Percentiles rank a stretch among this genome's conserved stretches.
Conservation (phyloP, 1,140 invertebrate genomes). For the Triops longicaudatus region DNA sequence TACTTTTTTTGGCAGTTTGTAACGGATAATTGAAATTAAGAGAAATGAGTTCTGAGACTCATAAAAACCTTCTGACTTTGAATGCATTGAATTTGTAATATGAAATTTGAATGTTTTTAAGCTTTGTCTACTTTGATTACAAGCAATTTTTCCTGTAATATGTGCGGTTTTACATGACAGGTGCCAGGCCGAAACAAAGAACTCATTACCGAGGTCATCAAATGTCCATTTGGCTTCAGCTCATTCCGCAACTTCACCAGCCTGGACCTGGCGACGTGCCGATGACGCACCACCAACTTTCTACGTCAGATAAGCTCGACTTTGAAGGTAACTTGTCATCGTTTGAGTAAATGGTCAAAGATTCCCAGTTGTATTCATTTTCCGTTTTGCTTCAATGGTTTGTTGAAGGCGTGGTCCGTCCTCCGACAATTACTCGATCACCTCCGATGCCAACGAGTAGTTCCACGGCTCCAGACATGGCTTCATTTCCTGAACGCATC, state of each 20-base stretch:
- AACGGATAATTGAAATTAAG: too few relatives aligned
- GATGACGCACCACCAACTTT: constrained; percentile 67
- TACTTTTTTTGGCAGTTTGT: too few relatives aligned
- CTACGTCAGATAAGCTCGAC: constrained; percentile 33
- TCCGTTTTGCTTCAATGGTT: neutral
- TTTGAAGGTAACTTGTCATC: neutral
- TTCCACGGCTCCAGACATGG: neutral
- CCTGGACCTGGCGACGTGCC: constrained; percentile 60
- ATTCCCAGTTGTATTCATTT: neutral
- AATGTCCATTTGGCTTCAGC: constrained; percentile 83
- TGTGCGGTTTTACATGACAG: constrained; percentile 36
- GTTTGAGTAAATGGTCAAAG: neutral
- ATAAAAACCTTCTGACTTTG: too few relatives aligned
- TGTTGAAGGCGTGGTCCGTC: neutral
- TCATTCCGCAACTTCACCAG: constrained; percentile 76
- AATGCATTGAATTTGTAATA: too few relatives aligned
- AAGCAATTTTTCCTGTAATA: too few relatives aligned
- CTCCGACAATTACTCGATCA: neutral
- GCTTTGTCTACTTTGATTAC: too few relatives aligned
- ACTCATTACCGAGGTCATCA: constrained; percentile 83
- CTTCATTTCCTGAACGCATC: constrained; percentile 6
- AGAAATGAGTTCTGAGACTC: too few relatives aligned
- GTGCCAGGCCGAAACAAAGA: constrained; percentile 56
- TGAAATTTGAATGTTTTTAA: too few relatives aligned
- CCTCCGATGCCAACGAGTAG: neutral